A percentile compares a stretch with the other conserved stretches of the same genome.
phyloP scores from a whole-genome alignment of 1,140 invertebrate genomes.

The Dreissena rostriformis region DNA sequence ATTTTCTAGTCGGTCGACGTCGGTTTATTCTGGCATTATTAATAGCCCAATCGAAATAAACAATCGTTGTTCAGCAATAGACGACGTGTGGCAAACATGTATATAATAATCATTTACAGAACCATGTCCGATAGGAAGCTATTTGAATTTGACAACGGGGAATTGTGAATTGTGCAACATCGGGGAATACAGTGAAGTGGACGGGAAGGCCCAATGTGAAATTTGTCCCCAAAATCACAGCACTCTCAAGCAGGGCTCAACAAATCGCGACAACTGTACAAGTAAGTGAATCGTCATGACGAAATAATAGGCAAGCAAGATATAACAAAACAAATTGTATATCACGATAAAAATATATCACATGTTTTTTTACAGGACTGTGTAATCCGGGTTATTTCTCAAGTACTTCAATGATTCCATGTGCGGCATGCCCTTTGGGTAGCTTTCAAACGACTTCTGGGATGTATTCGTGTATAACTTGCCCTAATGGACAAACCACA shows the following conservation, averaged over 20 bases:
- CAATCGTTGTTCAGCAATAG: background rate
- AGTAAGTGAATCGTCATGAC: background rate
- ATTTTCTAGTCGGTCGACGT: no score
- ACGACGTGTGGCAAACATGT: background rate
- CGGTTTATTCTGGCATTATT: background rate
- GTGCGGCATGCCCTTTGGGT: background rate
- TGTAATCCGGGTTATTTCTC: conserved; percentile 22
- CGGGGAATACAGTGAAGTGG: background rate
- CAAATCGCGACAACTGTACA: background rate
- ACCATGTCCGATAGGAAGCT: conserved; percentile 9
- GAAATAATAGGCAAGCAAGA: background rate
- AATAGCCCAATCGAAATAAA: no score
- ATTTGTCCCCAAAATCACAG: background rate
- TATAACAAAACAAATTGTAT: background rate
- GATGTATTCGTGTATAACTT: conserved; percentile 5
- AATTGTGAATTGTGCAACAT: conserved; percentile 14
- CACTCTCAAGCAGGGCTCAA: background rate
- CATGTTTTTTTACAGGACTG: conserved; percentile 1
- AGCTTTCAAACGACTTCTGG: conserved; percentile 6
- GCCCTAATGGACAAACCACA: conserved; percentile 20
- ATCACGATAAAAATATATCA: no score
- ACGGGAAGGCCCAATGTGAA: background rate
- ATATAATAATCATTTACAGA: background rate
- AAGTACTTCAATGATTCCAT: background rate
- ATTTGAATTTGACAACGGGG: background rate